phyloP scores from a whole-genome alignment of 2,888 invertebrate species.

The Ophonus ardosiacus region DNA sequence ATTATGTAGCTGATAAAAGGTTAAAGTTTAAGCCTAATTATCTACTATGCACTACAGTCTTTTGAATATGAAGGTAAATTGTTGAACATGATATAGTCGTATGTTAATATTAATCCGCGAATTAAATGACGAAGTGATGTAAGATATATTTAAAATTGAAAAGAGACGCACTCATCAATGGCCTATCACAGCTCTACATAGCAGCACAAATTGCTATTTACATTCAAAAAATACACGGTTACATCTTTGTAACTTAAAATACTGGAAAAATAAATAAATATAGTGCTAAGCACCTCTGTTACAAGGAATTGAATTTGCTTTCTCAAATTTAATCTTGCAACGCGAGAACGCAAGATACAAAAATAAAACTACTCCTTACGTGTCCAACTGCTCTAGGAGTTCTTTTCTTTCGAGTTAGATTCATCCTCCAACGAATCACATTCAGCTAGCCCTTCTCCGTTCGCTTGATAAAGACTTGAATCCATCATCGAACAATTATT shows the following conservation, averaged over 20 bases:
- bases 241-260: conserved; percentile 50
- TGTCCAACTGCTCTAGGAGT: conserved; percentile 47
- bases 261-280: conserved; percentile 54
- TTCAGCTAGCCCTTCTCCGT: conserved; percentile 79
- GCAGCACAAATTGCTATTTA: conserved; percentile 65
- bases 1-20: no score
- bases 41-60: no score
- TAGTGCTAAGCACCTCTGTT: conserved; percentile 47
- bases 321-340: conserved; percentile 59
- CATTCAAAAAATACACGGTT: conserved; percentile 44
- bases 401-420: neutral
- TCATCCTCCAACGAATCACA: conserved; percentile 78
- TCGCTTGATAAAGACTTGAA: conserved; percentile 75
- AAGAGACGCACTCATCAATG: conserved; percentile 54
- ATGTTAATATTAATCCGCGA: no score
- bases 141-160: neutral
- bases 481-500: conserved; percentile 71
- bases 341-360: conserved; percentile 11
- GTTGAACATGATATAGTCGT: neutral
- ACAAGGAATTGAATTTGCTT: conserved; percentile 58
- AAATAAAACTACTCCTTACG: conserved; percentile 45
- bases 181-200: conserved; percentile 74
- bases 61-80: no score
- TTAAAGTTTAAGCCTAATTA: no score
- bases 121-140: no score